Conservation (phyloP, 2,888 invertebrate genomes). For the Pyrgus malvae region DNA sequence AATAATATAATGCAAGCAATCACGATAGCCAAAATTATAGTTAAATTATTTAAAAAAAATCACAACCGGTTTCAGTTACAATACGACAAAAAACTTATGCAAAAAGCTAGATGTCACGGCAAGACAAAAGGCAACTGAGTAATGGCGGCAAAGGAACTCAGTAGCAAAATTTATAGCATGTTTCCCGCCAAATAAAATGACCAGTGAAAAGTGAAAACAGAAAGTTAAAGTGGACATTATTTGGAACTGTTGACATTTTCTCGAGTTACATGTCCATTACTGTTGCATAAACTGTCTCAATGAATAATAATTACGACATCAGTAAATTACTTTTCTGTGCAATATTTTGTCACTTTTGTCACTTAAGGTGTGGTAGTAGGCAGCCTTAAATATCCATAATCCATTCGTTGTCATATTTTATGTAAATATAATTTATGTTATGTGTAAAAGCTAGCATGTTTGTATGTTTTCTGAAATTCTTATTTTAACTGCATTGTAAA, state of each 20-base stretch:
- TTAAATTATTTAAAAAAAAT: background rate
- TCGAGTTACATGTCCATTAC: conserved; percentile 20
- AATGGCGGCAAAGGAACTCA: conserved; percentile 32
- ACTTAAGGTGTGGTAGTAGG: no score
- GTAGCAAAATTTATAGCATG: conserved; percentile 35
- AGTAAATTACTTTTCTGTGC: background rate
- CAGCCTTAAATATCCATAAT: no score
- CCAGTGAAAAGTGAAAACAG: conserved; percentile 38
- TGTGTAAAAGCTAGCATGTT: no score
- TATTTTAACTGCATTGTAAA: no score
- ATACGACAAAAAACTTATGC: background rate
- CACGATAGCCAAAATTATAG: no score
- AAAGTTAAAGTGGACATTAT: conserved; percentile 32
- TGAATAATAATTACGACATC: conserved; percentile 10
- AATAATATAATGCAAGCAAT: no score
- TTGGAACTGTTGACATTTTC: conserved; percentile 26
- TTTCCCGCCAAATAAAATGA: conserved; percentile 35
- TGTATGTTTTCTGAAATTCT: no score
- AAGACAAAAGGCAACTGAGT: background rate
- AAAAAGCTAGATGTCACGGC: conserved; percentile 2
- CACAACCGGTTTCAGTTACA: background rate
- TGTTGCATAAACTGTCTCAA: conserved; percentile 21
- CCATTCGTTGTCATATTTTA: no score
- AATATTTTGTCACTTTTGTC: background rate
- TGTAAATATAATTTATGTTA: no score